These are phyloP conservation scores for Neoitamus cyanurus DNA, from an alignment of 2,888 invertebrate genomes.

Conservation along the genomic window DNA sequence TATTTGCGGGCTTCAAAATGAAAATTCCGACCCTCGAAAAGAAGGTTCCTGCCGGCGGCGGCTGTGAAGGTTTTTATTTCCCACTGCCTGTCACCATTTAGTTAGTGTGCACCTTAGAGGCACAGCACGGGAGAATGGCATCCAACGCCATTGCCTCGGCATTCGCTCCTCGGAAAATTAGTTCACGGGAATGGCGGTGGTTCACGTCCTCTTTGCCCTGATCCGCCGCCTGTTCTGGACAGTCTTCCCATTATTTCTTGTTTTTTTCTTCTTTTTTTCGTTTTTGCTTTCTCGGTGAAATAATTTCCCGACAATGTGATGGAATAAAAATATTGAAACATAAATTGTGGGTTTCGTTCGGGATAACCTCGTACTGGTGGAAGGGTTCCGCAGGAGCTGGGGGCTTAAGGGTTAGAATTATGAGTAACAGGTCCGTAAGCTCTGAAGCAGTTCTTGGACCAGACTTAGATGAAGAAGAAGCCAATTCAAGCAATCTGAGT, in stretches of 20 bases:
- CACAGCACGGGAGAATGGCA: neutral
- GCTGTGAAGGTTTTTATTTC: neutral
- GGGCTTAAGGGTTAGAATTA: neutral
- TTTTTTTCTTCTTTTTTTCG: neutral
- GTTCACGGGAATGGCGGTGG: conserved; percentile 5
- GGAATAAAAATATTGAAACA: neutral
- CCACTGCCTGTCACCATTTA: conserved; percentile 13
- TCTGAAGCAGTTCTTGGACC: neutral
- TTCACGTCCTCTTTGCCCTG: neutral
- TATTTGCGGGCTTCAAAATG: conserved; percentile 35
- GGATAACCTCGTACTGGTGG: neutral
- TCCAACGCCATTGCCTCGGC: neutral
- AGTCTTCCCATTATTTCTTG: neutral
- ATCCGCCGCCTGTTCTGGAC: neutral
- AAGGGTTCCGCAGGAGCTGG: neutral
- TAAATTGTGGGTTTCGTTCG: neutral
- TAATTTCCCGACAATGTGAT: neutral
- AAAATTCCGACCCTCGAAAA: conserved; percentile 29
- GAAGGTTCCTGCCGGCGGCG: neutral
- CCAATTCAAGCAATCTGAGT: too few species aligned
- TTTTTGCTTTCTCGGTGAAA: neutral
- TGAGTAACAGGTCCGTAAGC: neutral
- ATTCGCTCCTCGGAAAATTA: neutral
- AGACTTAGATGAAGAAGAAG: neutral
- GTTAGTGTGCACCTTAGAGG: conserved; percentile 2